Evolutionary conservation across 2,113 vertebrate genomes (phyloP).

Genomic region (Takifugu flavidus): DNA sequence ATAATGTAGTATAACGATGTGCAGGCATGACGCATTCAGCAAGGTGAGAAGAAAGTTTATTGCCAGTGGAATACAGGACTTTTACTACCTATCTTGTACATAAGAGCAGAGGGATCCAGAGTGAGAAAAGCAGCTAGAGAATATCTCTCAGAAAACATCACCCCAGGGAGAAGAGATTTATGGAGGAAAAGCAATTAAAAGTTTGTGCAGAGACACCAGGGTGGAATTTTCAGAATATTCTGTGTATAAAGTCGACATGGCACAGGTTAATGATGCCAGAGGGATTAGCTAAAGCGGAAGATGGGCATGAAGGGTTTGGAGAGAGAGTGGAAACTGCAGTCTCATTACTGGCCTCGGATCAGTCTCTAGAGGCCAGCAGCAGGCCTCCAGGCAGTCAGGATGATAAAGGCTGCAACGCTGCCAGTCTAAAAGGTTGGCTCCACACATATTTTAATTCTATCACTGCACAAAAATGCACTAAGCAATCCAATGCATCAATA

Average conservation of each 20-base stretch:
- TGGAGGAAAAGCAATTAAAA: conserved; percentile 68
- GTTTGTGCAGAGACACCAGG: conserved; percentile 54
- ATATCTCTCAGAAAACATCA: conserved; percentile 32
- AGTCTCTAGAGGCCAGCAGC: conserved; percentile 57
- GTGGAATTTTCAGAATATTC: conserved; percentile 48
- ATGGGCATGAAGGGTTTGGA: conserved; percentile 20
- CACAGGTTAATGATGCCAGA: conserved; percentile 66
- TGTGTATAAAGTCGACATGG: conserved; percentile 49
- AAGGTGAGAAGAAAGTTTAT: conserved; percentile 38
- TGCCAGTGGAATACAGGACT: conserved; percentile 22
- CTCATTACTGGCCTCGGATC: conserved; percentile 64
- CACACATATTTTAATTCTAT: no score
- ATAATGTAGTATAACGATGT: conserved; percentile 43
- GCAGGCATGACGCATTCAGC: conserved; percentile 21
- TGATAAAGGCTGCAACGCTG: conserved; percentile 23
- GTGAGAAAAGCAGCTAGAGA: conserved; percentile 41
- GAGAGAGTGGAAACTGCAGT: conserved; percentile 42
- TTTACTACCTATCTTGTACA: conserved; percentile 40
- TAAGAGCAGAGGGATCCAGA: conserved; percentile 35
- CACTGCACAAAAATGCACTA: no score
- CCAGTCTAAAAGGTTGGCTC: no score
- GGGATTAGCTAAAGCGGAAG: conserved; percentile 50
- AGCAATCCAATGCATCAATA: no score
- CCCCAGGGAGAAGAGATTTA: conserved; percentile 52
- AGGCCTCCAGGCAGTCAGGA: conserved; percentile 43